Conservation (phyloP, 2,113 vertebrate species). For the Meriones unguiculatus region DNA sequence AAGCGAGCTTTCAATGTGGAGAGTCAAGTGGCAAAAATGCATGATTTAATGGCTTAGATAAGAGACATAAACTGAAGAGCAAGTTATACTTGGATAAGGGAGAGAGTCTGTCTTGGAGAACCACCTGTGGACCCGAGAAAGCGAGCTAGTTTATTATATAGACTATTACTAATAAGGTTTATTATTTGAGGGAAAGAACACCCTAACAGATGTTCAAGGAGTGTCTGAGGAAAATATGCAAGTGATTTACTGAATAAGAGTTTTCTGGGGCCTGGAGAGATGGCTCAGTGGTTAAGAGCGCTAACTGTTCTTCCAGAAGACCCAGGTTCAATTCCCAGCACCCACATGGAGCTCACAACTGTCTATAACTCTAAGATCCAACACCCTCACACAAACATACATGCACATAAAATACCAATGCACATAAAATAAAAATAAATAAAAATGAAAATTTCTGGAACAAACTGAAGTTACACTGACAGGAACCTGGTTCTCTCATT, state of each 20-base stretch:
- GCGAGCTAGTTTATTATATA: neutral
- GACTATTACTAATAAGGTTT: neutral
- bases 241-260: neutral
- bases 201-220: neutral
- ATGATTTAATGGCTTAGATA: neutral
- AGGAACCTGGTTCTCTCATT: constrained; percentile 12
- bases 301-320: too few relatives aligned
- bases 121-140: neutral
- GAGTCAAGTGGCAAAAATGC: neutral
- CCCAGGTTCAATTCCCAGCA: too few relatives aligned
- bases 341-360: too few relatives aligned
- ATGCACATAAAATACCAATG: too few relatives aligned
- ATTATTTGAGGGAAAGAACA: constrained; percentile 20
- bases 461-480: neutral
- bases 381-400: too few relatives aligned
- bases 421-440: too few relatives aligned
- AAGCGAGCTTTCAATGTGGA: neutral
- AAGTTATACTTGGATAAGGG: neutral
- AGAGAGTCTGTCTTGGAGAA: neutral
- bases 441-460: neutral
- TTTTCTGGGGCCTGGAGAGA: neutral
- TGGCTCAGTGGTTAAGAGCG: too few relatives aligned
- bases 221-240: neutral
- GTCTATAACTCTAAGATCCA: too few relatives aligned
- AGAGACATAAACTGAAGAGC: neutral